Percentiles rank a stretch among this genome's conserved stretches.
Evolutionary conservation across 1,140 invertebrate genomes (phyloP).

Genomic region (Fragariocoptes setiger): DNA sequence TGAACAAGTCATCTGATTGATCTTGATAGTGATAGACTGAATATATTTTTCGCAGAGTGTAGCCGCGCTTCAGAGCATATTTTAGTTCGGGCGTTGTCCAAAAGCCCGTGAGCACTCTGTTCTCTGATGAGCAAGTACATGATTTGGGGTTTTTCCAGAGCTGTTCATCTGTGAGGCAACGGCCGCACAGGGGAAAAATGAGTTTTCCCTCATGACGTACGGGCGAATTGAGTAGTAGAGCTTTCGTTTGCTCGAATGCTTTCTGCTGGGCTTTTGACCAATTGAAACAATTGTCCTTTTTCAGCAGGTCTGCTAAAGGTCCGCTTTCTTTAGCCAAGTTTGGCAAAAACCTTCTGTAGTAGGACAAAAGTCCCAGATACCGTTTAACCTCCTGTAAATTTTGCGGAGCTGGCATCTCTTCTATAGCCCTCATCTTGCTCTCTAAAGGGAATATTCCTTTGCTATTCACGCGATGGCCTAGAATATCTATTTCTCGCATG

Average conservation of each 20-base stretch:
- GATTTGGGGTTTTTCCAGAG: not conserved
- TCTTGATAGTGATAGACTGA: conserved; percentile 11
- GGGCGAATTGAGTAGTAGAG: no score
- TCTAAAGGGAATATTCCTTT: conserved; percentile 5
- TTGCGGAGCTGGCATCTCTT: conserved; percentile 11
- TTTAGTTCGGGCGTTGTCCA: conserved; percentile 2
- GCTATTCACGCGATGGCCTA: conserved; percentile 2
- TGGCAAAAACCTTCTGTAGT: conserved; percentile 12
- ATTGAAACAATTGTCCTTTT: no score
- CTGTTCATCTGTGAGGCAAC: not conserved
- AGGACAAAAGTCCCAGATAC: conserved; percentile 17
- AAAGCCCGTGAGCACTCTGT: conserved; percentile 1
- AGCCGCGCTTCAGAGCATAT: conserved; percentile 1
- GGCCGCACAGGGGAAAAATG: conserved; percentile 4
- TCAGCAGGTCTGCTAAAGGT: no score
- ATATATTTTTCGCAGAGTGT: conserved; percentile 8
- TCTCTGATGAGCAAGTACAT: conserved; percentile 1
- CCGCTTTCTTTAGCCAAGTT: conserved; percentile 1
- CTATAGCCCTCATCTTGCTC: conserved; percentile 3
- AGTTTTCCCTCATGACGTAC: conserved; percentile 4
- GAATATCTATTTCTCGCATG: not conserved
- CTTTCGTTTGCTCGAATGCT: conserved; percentile 3
- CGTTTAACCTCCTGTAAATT: conserved; percentile 14
- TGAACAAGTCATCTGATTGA: conserved; percentile 7
- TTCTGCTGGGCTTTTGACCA: not conserved